Conservation (phyloP, 1,140 invertebrate genomes). For the Triops cancriformis region DNA sequence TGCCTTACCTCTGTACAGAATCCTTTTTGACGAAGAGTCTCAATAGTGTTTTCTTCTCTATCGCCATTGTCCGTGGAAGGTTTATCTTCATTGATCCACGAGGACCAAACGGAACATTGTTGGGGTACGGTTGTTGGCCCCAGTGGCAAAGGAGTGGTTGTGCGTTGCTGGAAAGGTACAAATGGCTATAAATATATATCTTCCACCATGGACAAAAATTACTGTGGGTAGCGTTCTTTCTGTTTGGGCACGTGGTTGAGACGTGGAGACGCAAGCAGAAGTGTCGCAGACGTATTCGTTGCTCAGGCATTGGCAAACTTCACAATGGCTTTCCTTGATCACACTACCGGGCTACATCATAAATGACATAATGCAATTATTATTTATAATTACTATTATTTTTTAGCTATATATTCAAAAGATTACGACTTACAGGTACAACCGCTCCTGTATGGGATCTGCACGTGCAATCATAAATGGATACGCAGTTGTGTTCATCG, state of each 20-base stretch:
- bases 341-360: constrained; percentile 49
- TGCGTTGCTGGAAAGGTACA: constrained; percentile 27
- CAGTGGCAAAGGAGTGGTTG: constrained; percentile 18
- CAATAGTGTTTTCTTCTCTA: constrained; percentile 32
- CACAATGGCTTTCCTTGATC: constrained; percentile 48
- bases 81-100: constrained; percentile 38
- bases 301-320: constrained; percentile 63
- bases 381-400: constrained; percentile 25
- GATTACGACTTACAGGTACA: constrained; percentile 48
- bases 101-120: constrained; percentile 37
- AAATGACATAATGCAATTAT: constrained; percentile 28
- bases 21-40: constrained; percentile 27
- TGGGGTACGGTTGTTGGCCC: constrained; percentile 30
- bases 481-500: constrained; percentile 58
- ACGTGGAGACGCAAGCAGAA: constrained; percentile 40
- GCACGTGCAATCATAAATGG: constrained; percentile 59
- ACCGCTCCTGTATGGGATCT: constrained; percentile 49
- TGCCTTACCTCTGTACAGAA: constrained; percentile 34
- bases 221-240: constrained; percentile 11
- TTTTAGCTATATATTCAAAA: not conserved
- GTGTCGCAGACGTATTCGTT: constrained; percentile 59
- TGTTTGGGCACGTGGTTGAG: constrained; percentile 16
- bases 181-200: constrained; percentile 22
- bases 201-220: not conserved
- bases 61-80: constrained; percentile 33